A percentile compares a stretch with the other conserved stretches of the same genome.
These are phyloP conservation scores for Morinoia aosen DNA, from an alignment of 2,888 invertebrate species.

Conservation along the genomic window DNA sequence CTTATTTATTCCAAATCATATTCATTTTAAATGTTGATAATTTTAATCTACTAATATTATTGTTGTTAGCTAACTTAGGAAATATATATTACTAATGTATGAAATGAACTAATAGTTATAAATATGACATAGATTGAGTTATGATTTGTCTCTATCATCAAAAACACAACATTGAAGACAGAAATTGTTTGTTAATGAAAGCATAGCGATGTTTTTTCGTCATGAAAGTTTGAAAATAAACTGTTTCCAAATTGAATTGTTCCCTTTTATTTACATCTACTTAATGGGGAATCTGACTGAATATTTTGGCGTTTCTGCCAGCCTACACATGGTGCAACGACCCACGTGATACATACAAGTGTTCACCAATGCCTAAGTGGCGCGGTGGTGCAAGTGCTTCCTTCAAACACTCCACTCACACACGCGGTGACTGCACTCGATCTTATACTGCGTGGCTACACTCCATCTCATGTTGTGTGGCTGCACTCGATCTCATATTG, in stretches of 20 bases:
- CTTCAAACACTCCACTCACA: too few species aligned
- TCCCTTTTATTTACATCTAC: conserved; percentile 69
- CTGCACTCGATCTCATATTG: too few species aligned
- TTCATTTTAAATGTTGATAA: conserved; percentile 7
- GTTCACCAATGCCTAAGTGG: too few species aligned
- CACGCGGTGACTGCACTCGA: too few species aligned
- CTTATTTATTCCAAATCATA: conserved; percentile 53
- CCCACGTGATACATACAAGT: too few species aligned
- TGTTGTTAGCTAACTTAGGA: neutral
- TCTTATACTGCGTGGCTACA: too few species aligned
- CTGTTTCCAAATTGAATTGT: neutral
- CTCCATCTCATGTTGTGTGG: too few species aligned
- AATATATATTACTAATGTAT: conserved; percentile 21
- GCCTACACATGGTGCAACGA: too few species aligned
- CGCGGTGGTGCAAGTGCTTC: too few species aligned
- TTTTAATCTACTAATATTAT: conserved; percentile 53
- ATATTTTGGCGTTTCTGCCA: too few species aligned
- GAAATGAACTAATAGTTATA: conserved; percentile 22
- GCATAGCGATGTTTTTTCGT: neutral
- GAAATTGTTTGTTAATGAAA: neutral
- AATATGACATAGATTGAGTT: neutral
- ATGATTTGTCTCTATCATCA: too few species aligned
- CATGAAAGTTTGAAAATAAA: neutral
- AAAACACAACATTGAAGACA: neutral
- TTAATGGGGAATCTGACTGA: conserved; percentile 69